A percentile compares a stretch with the other conserved stretches of the same genome.
phyloP scores from a whole-genome alignment of 2,797 vertebrate species.

The Scyliorhinus canicula region DNA sequence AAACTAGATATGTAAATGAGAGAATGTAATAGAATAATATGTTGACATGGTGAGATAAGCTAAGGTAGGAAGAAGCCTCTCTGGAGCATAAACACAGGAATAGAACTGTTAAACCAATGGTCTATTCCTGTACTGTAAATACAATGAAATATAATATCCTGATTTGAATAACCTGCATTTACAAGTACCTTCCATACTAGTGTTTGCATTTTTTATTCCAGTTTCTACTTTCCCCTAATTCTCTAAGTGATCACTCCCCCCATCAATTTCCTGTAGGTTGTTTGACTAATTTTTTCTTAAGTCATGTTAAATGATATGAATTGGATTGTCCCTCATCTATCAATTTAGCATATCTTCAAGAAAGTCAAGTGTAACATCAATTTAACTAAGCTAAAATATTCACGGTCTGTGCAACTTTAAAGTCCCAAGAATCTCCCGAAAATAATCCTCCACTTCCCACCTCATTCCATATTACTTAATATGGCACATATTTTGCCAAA shows the following conservation, averaged over 20 bases:
- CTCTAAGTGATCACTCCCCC: background rate
- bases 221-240: background rate
- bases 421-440: background rate
- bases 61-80: background rate
- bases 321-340: background rate
- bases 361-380: constrained; percentile 4
- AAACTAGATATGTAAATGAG: background rate
- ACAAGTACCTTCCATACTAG: background rate
- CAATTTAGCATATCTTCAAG: background rate
- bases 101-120: background rate
- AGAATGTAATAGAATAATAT: background rate
- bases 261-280: background rate
- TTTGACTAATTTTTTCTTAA: background rate
- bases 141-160: background rate
- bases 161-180: background rate
- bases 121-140: background rate
- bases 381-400: background rate
- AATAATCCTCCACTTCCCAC: background rate
- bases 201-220: background rate
- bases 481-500: background rate
- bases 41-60: background rate
- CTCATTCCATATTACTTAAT: background rate
- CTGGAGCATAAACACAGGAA: background rate
- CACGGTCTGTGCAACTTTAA: background rate
- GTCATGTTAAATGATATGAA: background rate